A percentile compares a stretch with the other conserved stretches of the same genome.
Evolutionary conservation across 2,113 vertebrate species (phyloP).

Genomic region (Mesocricetus auratus): DNA sequence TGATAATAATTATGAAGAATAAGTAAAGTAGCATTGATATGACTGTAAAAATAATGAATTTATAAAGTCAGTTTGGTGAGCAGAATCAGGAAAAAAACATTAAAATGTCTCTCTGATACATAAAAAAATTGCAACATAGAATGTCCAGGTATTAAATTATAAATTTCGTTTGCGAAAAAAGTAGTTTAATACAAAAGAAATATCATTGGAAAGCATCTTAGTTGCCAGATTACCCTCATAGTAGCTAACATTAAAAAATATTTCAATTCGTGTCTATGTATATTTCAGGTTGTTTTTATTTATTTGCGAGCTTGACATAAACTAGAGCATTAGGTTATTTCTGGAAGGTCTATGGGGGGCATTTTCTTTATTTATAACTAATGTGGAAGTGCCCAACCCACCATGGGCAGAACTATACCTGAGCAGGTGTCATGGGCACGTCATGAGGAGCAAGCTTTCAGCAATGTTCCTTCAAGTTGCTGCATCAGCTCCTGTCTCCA

Average conservation of each 20-base stretch:
- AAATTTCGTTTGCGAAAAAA: neutral
- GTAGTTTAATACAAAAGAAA: slow-evolving; percentile 6
- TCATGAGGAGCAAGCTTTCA: neutral
- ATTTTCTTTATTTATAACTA: neutral
- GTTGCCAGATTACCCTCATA: neutral
- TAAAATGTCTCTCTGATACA: slow-evolving; percentile 27
- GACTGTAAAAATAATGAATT: slow-evolving; percentile 35
- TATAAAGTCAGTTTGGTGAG: slow-evolving; percentile 27
- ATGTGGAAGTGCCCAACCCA: neutral
- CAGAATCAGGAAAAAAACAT: slow-evolving; percentile 53
- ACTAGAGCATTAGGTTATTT: neutral
- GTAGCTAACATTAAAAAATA: neutral
- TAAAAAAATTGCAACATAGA: slow-evolving; percentile 36
- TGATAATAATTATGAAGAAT: neutral
- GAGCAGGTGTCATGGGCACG: neutral
- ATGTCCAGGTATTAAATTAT: neutral
- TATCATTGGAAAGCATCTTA: neutral
- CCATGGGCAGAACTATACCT: neutral
- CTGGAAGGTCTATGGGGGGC: neutral
- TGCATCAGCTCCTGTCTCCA: neutral
- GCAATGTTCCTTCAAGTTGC: no score
- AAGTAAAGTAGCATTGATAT: slow-evolving; percentile 67
- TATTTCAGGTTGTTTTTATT: neutral
- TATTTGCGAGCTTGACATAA: neutral
- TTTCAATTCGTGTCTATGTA: neutral